phyloP scores from a whole-genome alignment of 2,888 invertebrate genomes.

The Vannuccia rotundouncinata region DNA sequence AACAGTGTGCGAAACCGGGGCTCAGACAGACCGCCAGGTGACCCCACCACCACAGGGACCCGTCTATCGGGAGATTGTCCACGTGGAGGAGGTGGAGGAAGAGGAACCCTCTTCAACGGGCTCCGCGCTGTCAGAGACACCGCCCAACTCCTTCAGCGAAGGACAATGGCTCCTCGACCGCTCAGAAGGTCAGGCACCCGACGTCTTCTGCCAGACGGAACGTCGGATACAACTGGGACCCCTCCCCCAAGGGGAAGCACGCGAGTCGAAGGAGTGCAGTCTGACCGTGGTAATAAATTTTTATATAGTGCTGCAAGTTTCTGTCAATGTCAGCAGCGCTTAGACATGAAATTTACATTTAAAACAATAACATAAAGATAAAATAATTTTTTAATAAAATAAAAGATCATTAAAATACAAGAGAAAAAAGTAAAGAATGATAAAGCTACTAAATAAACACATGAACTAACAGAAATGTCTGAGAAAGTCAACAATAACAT shows the following conservation, averaged over 20 bases:
- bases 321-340: not conserved
- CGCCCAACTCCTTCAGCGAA: slow-evolving; percentile 28
- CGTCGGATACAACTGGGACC: not conserved
- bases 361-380: not conserved
- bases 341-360: not conserved
- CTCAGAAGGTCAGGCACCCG: slow-evolving; percentile 32
- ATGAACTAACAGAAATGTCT: not conserved
- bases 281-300: too few species aligned
- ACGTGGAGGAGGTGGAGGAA: not conserved
- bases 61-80: not conserved
- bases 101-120: not conserved
- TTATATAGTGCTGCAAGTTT: not conserved
- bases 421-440: not conserved
- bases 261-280: too few species aligned
- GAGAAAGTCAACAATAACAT: not conserved
- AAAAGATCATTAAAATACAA: not conserved
- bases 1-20: not conserved
- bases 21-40: not conserved
- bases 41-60: not conserved
- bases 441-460: not conserved
- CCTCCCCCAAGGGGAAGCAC: too few species aligned
- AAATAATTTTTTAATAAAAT: too few species aligned
- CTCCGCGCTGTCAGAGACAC: not conserved
- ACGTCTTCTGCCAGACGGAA: not conserved
- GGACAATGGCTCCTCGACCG: slow-evolving; percentile 37